Conservation (phyloP, 2,113 vertebrate genomes). For the Marcusenius ussheri region DNA sequence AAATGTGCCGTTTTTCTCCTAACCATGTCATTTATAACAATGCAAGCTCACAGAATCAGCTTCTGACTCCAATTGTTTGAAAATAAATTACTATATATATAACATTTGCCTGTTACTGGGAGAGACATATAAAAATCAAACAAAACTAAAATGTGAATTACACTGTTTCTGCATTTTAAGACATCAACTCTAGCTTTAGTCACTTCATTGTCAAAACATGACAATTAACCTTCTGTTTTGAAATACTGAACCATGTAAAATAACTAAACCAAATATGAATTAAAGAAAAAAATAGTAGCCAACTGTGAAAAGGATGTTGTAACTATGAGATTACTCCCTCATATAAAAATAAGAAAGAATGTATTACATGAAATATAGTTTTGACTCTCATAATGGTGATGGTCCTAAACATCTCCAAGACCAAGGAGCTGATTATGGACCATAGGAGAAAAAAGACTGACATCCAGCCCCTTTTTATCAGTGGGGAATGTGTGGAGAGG, state of each 20-base stretch:
- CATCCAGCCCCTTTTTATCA: too few relatives aligned
- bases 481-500: too few relatives aligned
- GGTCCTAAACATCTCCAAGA: too few relatives aligned
- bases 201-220: background rate
- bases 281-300: background rate
- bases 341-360: background rate
- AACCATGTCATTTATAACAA: background rate
- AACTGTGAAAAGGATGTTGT: background rate
- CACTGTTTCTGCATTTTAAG: background rate
- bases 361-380: background rate
- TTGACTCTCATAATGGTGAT: background rate
- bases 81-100: background rate
- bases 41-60: background rate
- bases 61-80: background rate
- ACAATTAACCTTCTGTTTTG: background rate
- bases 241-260: background rate
- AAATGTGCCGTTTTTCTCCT: background rate
- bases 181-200: background rate
- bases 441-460: too few relatives aligned
- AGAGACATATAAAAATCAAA: background rate
- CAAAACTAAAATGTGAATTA: background rate
- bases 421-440: too few relatives aligned
- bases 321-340: background rate
- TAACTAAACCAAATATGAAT: background rate
- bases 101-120: background rate